phyloP scores from a whole-genome alignment of 2,797 vertebrate genomes.

The Poeciliopsis gracilis region DNA sequence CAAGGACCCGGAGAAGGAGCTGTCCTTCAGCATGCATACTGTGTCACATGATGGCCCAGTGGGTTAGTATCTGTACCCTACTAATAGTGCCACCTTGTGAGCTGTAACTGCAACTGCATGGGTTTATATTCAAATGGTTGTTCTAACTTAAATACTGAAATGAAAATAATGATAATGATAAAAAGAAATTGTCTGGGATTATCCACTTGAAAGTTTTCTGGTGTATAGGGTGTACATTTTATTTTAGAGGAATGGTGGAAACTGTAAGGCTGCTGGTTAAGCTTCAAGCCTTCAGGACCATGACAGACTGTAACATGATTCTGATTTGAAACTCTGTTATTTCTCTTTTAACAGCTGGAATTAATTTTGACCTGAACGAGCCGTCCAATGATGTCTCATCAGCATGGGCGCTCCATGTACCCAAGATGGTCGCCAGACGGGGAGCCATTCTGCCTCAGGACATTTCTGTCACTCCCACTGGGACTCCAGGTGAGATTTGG shows the following conservation, averaged over 20 bases:
- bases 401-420: conserved; percentile 96
- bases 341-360: conserved; percentile 82
- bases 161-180: neutral
- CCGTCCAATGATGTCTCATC: conserved; percentile 94
- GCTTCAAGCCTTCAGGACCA: neutral
- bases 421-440: conserved; percentile 97
- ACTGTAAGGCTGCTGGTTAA: neutral
- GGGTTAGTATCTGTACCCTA: conserved; percentile 79
- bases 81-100: neutral
- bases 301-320: neutral
- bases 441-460: conserved; percentile 98
- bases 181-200: neutral
- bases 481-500: conserved; percentile 86
- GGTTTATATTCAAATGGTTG: neutral
- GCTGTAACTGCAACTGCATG: neutral
- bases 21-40: conserved; percentile 98
- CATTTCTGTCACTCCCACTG: conserved; percentile 92
- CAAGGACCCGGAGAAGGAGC: conserved; percentile 91
- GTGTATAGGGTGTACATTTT: neutral
- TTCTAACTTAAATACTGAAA: neutral
- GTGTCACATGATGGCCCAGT: conserved; percentile 96
- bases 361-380: conserved; percentile 95
- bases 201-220: neutral
- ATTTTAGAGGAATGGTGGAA: neutral
- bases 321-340: neutral